phyloP scores from a whole-genome alignment of 2,113 vertebrate species.

The Notarius quadriscutis region DNA sequence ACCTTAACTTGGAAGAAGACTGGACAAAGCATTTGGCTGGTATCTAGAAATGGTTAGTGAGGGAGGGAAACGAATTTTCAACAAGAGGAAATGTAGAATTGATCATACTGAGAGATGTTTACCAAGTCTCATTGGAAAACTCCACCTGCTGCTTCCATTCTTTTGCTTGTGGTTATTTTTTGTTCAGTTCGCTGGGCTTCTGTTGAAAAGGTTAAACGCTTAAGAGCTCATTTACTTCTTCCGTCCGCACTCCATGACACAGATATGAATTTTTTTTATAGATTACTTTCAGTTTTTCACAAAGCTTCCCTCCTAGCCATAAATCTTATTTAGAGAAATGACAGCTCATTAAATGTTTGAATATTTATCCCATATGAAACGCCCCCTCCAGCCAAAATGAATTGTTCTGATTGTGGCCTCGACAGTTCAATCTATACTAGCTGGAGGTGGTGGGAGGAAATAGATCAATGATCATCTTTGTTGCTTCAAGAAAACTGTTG shows the following conservation, averaged over 20 bases:
- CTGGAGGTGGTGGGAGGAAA: constrained; percentile 54
- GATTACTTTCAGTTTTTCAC: constrained; percentile 44
- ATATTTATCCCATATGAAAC: constrained; percentile 49
- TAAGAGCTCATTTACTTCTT: constrained; percentile 46
- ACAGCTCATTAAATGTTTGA: constrained; percentile 52
- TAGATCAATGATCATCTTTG: constrained; percentile 44
- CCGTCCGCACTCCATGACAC: constrained; percentile 16
- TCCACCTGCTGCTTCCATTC: neutral
- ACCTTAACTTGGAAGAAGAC: neutral
- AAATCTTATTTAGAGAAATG: constrained; percentile 57
- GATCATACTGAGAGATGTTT: neutral
- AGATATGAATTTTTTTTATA: constrained; percentile 47
- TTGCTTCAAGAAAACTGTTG: constrained; percentile 42
- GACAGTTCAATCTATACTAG: constrained; percentile 48
- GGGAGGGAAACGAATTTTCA: neutral
- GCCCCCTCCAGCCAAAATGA: constrained; percentile 41
- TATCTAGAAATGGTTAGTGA: neutral
- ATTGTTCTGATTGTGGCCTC: constrained; percentile 42
- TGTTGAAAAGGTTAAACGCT: constrained; percentile 47
- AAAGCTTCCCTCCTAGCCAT: constrained; percentile 40
- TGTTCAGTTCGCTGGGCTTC: constrained; percentile 28
- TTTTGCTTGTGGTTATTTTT: neutral
- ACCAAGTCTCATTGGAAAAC: neutral
- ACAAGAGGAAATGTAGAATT: neutral
- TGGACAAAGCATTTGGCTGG: neutral